Evolutionary conservation across 2,113 vertebrate species (phyloP).

Genomic region (Circaetus gallicus): DNA sequence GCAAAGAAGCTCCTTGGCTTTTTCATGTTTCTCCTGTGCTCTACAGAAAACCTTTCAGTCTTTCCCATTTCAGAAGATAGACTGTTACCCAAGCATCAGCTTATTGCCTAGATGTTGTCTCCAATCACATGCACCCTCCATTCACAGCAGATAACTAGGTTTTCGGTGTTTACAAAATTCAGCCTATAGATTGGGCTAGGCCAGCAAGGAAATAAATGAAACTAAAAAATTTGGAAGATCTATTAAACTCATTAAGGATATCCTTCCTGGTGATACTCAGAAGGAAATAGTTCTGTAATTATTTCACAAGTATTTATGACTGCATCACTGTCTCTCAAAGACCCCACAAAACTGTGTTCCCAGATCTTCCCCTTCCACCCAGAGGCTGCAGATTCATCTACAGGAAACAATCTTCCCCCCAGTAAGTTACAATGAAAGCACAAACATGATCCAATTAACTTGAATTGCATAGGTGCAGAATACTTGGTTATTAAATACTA

Average conservation of each 20-base stretch:
- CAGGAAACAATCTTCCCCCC: background rate
- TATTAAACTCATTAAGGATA: background rate
- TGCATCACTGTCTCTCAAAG: background rate
- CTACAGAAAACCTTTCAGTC: background rate
- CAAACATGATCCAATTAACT: background rate
- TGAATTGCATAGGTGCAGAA: background rate
- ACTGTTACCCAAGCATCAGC: background rate
- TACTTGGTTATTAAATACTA: background rate
- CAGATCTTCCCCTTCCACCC: background rate
- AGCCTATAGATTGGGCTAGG: background rate
- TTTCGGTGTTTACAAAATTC: background rate
- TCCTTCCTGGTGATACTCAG: background rate
- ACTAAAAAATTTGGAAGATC: background rate
- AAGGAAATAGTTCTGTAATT: background rate
- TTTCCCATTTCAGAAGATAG: background rate
- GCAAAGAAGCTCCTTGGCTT: background rate
- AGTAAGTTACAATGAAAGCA: background rate
- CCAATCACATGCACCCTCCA: background rate
- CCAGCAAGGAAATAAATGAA: background rate
- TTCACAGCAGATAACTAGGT: background rate
- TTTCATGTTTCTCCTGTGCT: background rate
- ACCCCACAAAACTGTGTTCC: background rate
- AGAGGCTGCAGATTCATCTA: background rate
- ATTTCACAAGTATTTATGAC: background rate
- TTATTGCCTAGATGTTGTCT: background rate